phyloP scores from a whole-genome alignment of 2,888 invertebrate species.

The Drosophila infuscata region DNA sequence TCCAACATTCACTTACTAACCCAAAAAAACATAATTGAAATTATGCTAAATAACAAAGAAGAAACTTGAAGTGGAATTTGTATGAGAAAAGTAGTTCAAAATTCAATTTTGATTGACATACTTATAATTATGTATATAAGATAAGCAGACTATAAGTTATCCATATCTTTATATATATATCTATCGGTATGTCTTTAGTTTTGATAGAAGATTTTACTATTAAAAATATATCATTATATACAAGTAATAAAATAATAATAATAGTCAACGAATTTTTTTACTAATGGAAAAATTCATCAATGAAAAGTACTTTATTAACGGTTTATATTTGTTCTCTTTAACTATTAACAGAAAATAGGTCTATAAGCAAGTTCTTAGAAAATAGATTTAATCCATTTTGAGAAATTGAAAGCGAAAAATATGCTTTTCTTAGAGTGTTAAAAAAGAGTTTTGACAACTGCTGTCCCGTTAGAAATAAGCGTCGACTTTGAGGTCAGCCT shows the following conservation, averaged over 20 bases:
- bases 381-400: neutral
- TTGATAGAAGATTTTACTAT: neutral
- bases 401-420: neutral
- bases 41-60: constrained; percentile 14
- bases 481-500: neutral
- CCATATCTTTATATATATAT: neutral
- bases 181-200: neutral
- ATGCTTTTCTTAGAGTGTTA: neutral
- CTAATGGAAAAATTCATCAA: too few species aligned
- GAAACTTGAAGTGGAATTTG: neutral
- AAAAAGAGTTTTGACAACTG: neutral
- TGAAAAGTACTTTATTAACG: neutral
- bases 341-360: neutral
- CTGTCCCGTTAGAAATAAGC: neutral
- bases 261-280: too few species aligned
- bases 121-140: neutral
- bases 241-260: neutral
- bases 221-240: neutral
- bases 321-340: too few species aligned
- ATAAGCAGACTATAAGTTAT: neutral
- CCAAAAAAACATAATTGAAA: constrained; percentile 21
- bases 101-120: neutral
- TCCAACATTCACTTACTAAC: constrained; percentile 13
- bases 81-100: neutral
- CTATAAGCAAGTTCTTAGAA: neutral